phyloP scores from a whole-genome alignment of 2,113 vertebrate species.

The Lepisosteus osseus region DNA sequence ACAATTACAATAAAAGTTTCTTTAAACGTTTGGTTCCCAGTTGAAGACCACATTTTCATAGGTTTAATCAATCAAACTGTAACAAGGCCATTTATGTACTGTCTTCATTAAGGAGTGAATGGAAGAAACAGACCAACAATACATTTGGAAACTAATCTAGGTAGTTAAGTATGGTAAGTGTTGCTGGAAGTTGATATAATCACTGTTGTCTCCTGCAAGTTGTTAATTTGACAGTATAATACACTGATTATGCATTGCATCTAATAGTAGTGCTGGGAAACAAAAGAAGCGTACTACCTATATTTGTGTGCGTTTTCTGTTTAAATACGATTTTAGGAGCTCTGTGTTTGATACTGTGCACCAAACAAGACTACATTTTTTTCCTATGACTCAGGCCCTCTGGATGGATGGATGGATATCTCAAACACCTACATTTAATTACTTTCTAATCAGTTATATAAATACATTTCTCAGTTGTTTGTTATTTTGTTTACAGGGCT shows the following conservation, averaged over 20 bases:
- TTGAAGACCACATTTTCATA: not conserved
- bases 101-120: conserved; percentile 1
- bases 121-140: not conserved
- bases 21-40: not conserved
- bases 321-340: not conserved
- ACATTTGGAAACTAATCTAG: not conserved
- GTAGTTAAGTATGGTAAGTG: not conserved
- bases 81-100: not conserved
- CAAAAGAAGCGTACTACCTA: no score
- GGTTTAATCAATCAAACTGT: not conserved
- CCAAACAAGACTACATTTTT: conserved; percentile 7
- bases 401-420: not conserved
- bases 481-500: no score
- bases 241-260: not conserved
- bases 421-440: not conserved
- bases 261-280: not conserved
- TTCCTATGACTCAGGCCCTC: not conserved
- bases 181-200: not conserved
- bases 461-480: not conserved
- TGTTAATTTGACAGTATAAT: conserved; percentile 9
- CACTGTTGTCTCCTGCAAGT: not conserved
- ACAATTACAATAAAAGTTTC: no score
- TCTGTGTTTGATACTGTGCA: not conserved
- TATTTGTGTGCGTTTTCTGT: not conserved
- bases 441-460: not conserved